Percentiles rank a stretch among this genome's conserved stretches.
phyloP scores from a whole-genome alignment of 2,113 vertebrate genomes.

The Sisor rabdophorus region DNA sequence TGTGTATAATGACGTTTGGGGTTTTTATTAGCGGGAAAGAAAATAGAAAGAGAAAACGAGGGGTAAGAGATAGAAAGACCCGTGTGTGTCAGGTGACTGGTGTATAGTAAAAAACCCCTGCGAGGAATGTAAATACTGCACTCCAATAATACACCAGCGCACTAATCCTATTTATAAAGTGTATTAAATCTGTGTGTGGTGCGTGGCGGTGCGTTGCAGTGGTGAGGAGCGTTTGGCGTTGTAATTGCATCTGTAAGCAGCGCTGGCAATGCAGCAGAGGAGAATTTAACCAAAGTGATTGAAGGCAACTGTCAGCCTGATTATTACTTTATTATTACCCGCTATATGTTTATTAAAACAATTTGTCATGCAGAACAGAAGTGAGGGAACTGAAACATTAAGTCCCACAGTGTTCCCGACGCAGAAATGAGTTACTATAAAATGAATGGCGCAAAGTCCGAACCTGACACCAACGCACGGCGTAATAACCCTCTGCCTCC shows the following conservation, averaged over 20 bases:
- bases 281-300: constrained; percentile 99
- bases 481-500: constrained; percentile 79
- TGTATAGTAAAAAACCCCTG: constrained; percentile 88
- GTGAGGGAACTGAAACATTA: constrained; percentile 95
- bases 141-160: constrained; percentile 96
- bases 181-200: constrained; percentile 99
- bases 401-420: constrained; percentile 91
- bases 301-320: constrained; percentile 98
- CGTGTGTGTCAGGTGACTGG: constrained; percentile 87
- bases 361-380: constrained; percentile 99
- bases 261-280: constrained; percentile 80
- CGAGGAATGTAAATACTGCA: constrained; percentile 99
- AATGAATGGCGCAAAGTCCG: constrained; percentile 83
- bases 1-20: too few relatives aligned
- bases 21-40: too few relatives aligned
- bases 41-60: too few relatives aligned
- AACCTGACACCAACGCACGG: constrained; percentile 70
- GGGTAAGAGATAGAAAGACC: too few relatives aligned
- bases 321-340: constrained; percentile 99
- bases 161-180: constrained; percentile 99
- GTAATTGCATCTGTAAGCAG: constrained; percentile 98
- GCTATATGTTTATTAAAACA: constrained; percentile 99
- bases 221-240: constrained; percentile 83
- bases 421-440: constrained; percentile 93
- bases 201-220: constrained; percentile 65